These are phyloP conservation scores for Dusona sp. DNA, from an alignment of 2,888 invertebrate species.

Conservation along the genomic window DNA sequence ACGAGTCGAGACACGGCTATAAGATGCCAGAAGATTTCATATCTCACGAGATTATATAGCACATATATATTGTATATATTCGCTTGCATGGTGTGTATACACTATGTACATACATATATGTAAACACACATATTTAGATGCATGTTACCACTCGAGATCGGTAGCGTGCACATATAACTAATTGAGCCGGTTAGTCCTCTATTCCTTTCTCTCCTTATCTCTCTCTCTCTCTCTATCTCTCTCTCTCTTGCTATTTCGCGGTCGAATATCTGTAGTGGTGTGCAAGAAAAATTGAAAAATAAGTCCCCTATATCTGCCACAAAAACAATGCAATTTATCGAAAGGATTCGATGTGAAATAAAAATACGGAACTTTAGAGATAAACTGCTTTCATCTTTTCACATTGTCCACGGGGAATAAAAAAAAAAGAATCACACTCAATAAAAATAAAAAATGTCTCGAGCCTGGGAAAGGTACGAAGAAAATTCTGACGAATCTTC, in stretches of 20 bases:
- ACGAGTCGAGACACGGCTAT: slow-evolving; percentile 48
- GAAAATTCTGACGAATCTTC: slow-evolving; percentile 37
- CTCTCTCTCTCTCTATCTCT: slow-evolving; percentile 1
- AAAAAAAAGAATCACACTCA: background rate
- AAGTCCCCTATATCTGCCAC: background rate
- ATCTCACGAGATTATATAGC: slow-evolving; percentile 60
- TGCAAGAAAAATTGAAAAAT: slow-evolving; percentile 1
- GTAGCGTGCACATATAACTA: slow-evolving; percentile 55
- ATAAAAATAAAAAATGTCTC: background rate
- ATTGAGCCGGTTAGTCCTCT: slow-evolving; percentile 56
- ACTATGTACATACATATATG: background rate
- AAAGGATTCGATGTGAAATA: slow-evolving; percentile 9
- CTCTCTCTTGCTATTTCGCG: background rate
- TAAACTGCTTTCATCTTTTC: slow-evolving; percentile 41
- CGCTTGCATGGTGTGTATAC: background rate
- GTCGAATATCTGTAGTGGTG: slow-evolving; percentile 33
- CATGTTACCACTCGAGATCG: slow-evolving; percentile 41
- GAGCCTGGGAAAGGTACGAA: slow-evolving; percentile 36
- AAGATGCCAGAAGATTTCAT: slow-evolving; percentile 64
- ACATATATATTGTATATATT: slow-evolving; percentile 3
- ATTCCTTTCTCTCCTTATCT: background rate
- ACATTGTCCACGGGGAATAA: background rate
- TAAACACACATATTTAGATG: background rate
- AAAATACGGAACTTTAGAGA: background rate
- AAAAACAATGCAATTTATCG: slow-evolving; percentile 7